Conservation (phyloP, 2,113 vertebrate genomes). For the Natator depressus region DNA sequence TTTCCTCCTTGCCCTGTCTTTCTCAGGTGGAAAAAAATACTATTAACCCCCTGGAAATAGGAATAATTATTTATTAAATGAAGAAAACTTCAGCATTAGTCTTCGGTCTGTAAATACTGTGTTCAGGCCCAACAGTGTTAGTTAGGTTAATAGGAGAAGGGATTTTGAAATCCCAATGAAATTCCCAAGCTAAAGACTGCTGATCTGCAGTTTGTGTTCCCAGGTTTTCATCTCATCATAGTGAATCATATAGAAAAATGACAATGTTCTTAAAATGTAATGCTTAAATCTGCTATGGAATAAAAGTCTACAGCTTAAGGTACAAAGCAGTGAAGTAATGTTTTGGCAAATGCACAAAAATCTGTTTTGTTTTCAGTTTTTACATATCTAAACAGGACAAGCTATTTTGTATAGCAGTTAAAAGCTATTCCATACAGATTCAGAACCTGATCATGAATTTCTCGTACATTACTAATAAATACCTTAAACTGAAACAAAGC, state of each 20-base stretch:
- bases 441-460: background rate
- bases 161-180: background rate
- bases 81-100: background rate
- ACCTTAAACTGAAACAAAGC: background rate
- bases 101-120: background rate
- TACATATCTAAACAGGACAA: background rate
- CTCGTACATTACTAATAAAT: background rate
- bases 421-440: background rate
- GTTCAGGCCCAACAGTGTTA: background rate
- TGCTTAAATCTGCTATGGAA: background rate
- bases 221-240: background rate
- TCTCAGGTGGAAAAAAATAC: background rate
- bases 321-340: background rate
- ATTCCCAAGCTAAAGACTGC: background rate
- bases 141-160: background rate
- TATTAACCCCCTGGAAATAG: background rate
- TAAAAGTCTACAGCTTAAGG: background rate
- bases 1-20: background rate
- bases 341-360: background rate
- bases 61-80: background rate
- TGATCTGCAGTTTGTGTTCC: background rate
- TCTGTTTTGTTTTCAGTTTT: background rate
- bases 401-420: background rate
- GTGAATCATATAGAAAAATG: background rate
- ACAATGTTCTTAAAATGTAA: background rate